Conservation (phyloP, 2,797 vertebrate genomes). For the Danio albolineatus region DNA sequence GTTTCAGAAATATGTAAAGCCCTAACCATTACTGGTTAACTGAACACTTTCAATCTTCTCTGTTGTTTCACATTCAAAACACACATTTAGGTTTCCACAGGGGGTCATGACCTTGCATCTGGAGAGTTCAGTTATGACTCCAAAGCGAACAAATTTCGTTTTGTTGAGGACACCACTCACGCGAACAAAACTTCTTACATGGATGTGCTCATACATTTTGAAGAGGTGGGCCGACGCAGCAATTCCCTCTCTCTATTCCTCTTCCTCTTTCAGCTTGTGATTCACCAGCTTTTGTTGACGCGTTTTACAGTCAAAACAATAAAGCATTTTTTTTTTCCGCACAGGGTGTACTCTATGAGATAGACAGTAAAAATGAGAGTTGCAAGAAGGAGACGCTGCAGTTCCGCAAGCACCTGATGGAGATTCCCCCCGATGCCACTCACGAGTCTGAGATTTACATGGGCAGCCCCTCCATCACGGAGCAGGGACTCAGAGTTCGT, state of each 20-base stretch:
- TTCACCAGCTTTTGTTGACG: background rate
- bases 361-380: conserved; percentile 79
- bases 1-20: background rate
- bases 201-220: conserved; percentile 79
- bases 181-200: conserved; percentile 66
- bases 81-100: conserved; percentile 52
- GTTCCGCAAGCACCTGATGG: conserved; percentile 70
- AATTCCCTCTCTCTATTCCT: background rate
- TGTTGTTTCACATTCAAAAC: background rate
- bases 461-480: conserved; percentile 70
- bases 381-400: conserved; percentile 78
- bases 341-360: conserved; percentile 78
- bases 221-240: conserved; percentile 69
- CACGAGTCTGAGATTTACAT: conserved; percentile 42
- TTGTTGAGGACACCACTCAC: conserved; percentile 71
- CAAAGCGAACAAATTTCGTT: conserved; percentile 73
- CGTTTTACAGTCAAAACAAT: background rate
- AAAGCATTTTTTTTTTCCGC: background rate
- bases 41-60: background rate
- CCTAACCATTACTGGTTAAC: background rate
- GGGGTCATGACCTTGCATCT: conserved; percentile 62
- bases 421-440: conserved; percentile 71
- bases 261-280: conserved; percentile 10
- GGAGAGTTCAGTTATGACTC: conserved; percentile 76
- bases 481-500: conserved; percentile 74